Evolutionary conservation across 2,797 vertebrate genomes (phyloP).

Genomic region (Gobionotothen gibberifrons): DNA sequence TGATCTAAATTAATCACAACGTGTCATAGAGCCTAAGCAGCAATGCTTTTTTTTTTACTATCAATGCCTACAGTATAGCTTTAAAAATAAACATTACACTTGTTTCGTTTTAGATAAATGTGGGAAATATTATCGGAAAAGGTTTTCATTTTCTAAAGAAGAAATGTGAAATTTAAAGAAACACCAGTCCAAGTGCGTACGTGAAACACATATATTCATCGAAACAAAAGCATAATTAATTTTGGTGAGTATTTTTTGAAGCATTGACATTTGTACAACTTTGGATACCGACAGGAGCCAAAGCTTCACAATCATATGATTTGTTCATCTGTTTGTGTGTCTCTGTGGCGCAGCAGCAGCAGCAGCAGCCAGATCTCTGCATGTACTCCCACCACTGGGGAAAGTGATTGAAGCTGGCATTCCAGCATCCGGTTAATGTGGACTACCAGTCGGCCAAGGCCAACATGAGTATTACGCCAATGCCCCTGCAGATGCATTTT

Average conservation of each 20-base stretch:
- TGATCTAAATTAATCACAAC: background rate
- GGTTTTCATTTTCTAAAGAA: background rate
- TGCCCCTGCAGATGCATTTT: conserved; percentile 55
- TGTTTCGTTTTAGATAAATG: background rate
- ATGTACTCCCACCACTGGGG: conserved; percentile 45
- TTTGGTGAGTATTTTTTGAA: background rate
- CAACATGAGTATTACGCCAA: conserved; percentile 49
- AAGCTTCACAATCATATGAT: conserved; percentile 10
- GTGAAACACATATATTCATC: conserved; percentile 6
- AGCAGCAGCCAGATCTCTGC: conserved; percentile 29
- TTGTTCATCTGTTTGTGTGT: conserved; percentile 20
- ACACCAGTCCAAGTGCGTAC: background rate
- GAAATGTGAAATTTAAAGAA: background rate
- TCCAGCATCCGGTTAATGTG: conserved; percentile 67
- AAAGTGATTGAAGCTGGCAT: conserved; percentile 66
- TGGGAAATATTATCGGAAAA: background rate
- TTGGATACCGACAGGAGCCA: conserved; percentile 8
- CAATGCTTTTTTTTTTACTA: conserved; percentile 13
- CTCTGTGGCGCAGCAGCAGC: conserved; percentile 25
- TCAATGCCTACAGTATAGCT: background rate
- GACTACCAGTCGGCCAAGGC: conserved; percentile 49
- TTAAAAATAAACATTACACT: background rate
- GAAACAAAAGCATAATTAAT: background rate
- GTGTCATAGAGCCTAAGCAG: background rate
- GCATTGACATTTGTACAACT: conserved; percentile 19